Evolutionary conservation across 2,113 vertebrate genomes (phyloP), one percentile per base, ranked within the genome.

Genomic region (Brevimyrus niger): DNA sequence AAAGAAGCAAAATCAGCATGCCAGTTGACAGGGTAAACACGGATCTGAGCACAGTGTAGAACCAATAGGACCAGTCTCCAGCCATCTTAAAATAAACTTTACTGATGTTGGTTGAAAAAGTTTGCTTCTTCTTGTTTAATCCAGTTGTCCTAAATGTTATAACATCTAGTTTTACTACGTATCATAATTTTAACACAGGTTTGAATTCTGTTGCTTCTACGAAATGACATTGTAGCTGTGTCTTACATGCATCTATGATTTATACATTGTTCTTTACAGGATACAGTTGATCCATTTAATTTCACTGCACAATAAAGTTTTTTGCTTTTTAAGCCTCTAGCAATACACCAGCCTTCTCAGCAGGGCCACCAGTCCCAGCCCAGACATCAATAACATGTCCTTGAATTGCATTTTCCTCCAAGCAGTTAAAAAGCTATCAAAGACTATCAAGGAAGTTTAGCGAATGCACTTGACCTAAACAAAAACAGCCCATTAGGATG

Each of bases 341-440:
- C 15, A 55, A 58, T 83, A 3, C 53, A 88, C 89, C 86, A 90
- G 50, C 48, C 50, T 90, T 91, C 91, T 91, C 87, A 61, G 85
- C 38, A 87, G 53, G 50, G 23, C 80, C 86, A 76, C 61, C 89
- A 82, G 86, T 55, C 88, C 92, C 91, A 90, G 84, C 58, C 90
- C 48, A 89, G 69, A 91, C 91, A 90, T 92, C 89, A 93, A 93
- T 92, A 91, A 91, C 85, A 88, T 69, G 84, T 85, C 87, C 85
- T 87, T 91, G 89, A 90, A 91, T 91, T 91, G 91, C 89, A 73
- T 80, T 55, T 89, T 89, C 73, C 90, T 89, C 85, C 38, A 10
- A 3, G 31, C 15, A 86, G 91, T 93, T 93, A 89, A 92, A 91
- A 93, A 61, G 89, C 88, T 44, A 84, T 48, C 50, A 86, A 61